Evolutionary conservation across 2,888 invertebrate species (phyloP).

Genomic region (Parnassius apollo): DNA sequence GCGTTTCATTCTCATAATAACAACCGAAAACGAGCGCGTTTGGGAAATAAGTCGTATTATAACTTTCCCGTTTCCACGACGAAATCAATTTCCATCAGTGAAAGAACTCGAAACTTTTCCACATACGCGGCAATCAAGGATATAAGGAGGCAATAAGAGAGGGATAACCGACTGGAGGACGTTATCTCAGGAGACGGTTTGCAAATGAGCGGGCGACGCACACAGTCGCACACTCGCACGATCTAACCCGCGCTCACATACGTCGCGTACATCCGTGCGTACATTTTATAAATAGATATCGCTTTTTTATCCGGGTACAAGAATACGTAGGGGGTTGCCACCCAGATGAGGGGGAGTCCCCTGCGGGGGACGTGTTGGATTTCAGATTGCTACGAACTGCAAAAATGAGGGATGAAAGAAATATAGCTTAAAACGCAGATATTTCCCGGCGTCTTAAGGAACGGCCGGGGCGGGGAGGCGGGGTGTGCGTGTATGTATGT

Average conservation of each 20-base stretch:
- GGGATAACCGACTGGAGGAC: slow-evolving; percentile 78
- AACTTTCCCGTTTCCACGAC: slow-evolving; percentile 64
- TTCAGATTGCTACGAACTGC: slow-evolving; percentile 83
- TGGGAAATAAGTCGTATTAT: slow-evolving; percentile 55
- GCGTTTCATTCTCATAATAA: slow-evolving; percentile 26
- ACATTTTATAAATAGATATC: slow-evolving; percentile 82
- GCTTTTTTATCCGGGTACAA: slow-evolving; percentile 81
- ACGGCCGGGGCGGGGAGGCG: slow-evolving; percentile 52
- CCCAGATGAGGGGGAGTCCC: slow-evolving; percentile 63
- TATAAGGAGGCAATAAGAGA: slow-evolving; percentile 78
- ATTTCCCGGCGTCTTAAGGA: slow-evolving; percentile 81
- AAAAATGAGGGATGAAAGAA: slow-evolving; percentile 83
- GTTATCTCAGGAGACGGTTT: slow-evolving; percentile 81
- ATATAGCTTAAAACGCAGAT: slow-evolving; percentile 83
- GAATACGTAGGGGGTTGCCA: slow-evolving; percentile 72
- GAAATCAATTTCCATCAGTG: slow-evolving; percentile 71
- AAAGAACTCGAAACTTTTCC: slow-evolving; percentile 70
- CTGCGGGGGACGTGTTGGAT: slow-evolving; percentile 81
- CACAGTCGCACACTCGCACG: slow-evolving; percentile 50
- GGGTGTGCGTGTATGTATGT: slow-evolving; percentile 32
- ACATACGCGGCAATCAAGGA: slow-evolving; percentile 76
- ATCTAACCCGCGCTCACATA: slow-evolving; percentile 68
- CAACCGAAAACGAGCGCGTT: slow-evolving; percentile 37
- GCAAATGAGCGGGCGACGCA: slow-evolving; percentile 77
- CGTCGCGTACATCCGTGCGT: slow-evolving; percentile 66